Evolutionary conservation across 2,888 invertebrate genomes (phyloP), one percentile per base, ranked within the genome.

Genomic region (Hedya salicella): DNA sequence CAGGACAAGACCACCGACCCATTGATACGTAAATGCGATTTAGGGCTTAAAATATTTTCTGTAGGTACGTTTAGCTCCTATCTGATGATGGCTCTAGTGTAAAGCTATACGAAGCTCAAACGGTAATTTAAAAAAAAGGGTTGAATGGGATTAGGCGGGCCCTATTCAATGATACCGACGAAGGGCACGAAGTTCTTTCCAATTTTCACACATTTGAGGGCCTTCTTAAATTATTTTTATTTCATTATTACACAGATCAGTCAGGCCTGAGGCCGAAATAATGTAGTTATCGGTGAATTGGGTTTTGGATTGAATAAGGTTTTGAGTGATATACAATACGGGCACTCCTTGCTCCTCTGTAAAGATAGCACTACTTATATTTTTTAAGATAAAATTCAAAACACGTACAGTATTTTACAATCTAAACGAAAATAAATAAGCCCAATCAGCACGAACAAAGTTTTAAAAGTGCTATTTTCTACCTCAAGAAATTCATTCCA

Each of bases 51-150:
- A 0, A 1, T 14, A 13, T n/a, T 14, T 42, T 60, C 13, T 44
- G n/a, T 17, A 42, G n/a, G 6, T 14, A 17, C 19, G 21, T 40
- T 13, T 9, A 19, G 36, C 14, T 53, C 17, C 19, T 36, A 13
- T 25, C 11, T 32, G 53, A 30, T 11, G 14, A 42, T 42, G 42
- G 25, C 19, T 50, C 25, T n/a, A 30, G 32, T 56, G 30, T 49
- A 42, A 50, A 50, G 63, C 56, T 63, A 50, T 44, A 21, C 49
- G 63, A 30, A 30, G 49, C 49, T 49, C 49, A 50, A 63, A 57
- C 49, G 49, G 56, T 39, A 65, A 65, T 64, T 65, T 52, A 39
- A 65, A 65, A 63, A 65, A 63, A 65, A 52, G 59, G 64, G 57
- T 59, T 65, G 25, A 52, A 59, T 65, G 36, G 59, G 57, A 59